Evolutionary conservation across 1,140 invertebrate species (phyloP), one percentile per base, ranked within the genome.

Genomic region (Plodia interpunctella): DNA sequence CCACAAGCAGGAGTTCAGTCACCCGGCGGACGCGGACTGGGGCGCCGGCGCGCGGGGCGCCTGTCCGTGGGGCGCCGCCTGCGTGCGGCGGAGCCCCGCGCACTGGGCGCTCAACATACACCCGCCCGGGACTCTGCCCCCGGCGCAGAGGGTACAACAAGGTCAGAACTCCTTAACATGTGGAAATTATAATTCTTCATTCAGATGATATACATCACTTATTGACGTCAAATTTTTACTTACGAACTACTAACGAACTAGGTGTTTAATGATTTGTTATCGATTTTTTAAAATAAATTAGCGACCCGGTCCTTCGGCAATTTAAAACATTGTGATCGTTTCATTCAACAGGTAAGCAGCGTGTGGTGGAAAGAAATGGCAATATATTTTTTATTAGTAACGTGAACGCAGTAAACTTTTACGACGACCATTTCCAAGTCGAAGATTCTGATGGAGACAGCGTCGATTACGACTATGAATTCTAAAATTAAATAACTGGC

Each of bases 401-500:
- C 54, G 83, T 82, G 8, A 72, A 78, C 15, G 57, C 76, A 0
- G 83, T 87, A 15, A 83, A 85, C 60, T 81, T 88, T 59, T 78
- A 84, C 62, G 83, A 88, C 50, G 82, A 87, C 25, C 79, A 75
- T 50, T 83, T 84, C 32, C 62, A 76, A 64, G 74, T 78, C 0
- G 80, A 80, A 19, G 85, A 88, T 57, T 77, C 72, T 0, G 85
- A 88, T 30, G 83, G 80, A 3, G 83, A 88, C 55, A 87, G 79
- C 60, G 85, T 83, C 28, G 85, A 88, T 60, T 80, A 68, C 59
- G 85, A 87, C 70, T 88, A 87, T 49, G 85, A 88, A 53, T 87
- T 86, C 49, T 84, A 71, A 78, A 57, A 25, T 25, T 25, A 13
- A 19, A 54, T 5, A 17, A 9, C 51, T 52, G 11, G 38, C 30